These are phyloP conservation scores for Vollenhovia emeryi DNA, from an alignment of 1,140 invertebrate genomes.

Conservation along the genomic window DNA sequence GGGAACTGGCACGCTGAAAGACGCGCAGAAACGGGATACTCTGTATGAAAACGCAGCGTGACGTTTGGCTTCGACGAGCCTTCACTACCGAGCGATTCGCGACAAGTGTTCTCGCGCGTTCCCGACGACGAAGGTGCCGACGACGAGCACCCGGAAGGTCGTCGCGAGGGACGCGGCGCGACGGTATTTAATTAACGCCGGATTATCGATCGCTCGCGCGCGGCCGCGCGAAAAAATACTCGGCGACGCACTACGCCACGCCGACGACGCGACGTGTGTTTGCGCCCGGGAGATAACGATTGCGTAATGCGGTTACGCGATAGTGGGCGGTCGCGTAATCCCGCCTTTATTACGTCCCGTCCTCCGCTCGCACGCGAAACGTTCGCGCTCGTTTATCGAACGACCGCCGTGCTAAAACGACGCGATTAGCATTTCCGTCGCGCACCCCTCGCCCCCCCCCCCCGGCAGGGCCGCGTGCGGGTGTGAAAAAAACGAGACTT, in stretches of 20 bases:
- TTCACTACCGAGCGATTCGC: neutral
- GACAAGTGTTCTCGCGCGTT: no score
- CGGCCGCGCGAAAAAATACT: neutral
- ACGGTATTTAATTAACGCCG: neutral
- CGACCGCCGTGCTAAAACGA: conserved; percentile 8
- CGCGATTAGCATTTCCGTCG: conserved; percentile 40
- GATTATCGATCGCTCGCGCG: conserved; percentile 18
- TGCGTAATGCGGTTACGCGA: conserved; percentile 23
- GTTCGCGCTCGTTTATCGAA: conserved; percentile 51
- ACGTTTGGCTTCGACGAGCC: neutral
- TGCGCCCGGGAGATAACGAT: conserved; percentile 34
- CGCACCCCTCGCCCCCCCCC: neutral
- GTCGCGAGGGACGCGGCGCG: neutral
- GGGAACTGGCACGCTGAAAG: neutral
- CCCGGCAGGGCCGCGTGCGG: neutral
- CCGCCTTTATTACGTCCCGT: conserved; percentile 2
- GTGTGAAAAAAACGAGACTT: neutral
- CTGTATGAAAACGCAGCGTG: neutral
- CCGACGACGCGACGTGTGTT: neutral
- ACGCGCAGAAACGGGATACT: neutral
- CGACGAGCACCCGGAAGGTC: neutral
- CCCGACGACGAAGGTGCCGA: neutral
- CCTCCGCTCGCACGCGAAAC: conserved; percentile 52
- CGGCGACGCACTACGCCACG: conserved; percentile 6
- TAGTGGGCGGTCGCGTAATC: conserved; percentile 32